Evolutionary conservation across 2,888 invertebrate species (phyloP).

Genomic region (Eilema depressum): DNA sequence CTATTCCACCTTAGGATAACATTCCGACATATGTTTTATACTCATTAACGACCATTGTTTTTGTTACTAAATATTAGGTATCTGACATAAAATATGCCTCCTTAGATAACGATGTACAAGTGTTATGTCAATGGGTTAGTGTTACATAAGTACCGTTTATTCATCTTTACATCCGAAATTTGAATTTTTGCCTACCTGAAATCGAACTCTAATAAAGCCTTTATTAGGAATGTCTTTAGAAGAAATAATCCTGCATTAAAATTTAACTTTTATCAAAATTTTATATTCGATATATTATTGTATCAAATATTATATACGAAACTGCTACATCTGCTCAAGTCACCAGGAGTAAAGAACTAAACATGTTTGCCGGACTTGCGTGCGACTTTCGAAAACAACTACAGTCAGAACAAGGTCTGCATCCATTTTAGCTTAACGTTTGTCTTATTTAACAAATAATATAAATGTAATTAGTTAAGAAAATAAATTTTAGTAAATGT

Average conservation of each 20-base stretch:
- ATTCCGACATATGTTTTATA: too few relatives aligned
- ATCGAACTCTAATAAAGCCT: too few relatives aligned
- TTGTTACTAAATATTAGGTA: too few relatives aligned
- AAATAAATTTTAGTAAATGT: conserved; percentile 37
- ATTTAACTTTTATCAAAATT: background rate
- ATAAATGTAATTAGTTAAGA: conserved; percentile 32
- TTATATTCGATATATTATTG: background rate
- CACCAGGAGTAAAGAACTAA: background rate
- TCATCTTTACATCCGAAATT: background rate
- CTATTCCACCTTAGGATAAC: too few relatives aligned
- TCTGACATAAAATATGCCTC: background rate
- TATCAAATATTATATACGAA: background rate
- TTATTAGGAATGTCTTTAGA: too few relatives aligned
- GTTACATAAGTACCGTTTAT: background rate
- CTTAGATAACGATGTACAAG: background rate
- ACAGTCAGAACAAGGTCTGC: background rate
- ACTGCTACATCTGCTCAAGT: background rate
- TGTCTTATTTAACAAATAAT: conserved; percentile 9
- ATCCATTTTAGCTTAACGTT: conserved; percentile 3
- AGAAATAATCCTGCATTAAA: too few relatives aligned
- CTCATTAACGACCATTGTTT: too few relatives aligned
- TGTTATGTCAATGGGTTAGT: background rate
- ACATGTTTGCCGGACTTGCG: background rate
- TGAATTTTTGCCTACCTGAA: background rate
- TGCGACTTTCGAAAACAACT: too few relatives aligned